A percentile compares a stretch with the other conserved stretches of the same genome.
Evolutionary conservation across 1,140 invertebrate genomes (phyloP).

Genomic region (Heliconius eleuchia): DNA sequence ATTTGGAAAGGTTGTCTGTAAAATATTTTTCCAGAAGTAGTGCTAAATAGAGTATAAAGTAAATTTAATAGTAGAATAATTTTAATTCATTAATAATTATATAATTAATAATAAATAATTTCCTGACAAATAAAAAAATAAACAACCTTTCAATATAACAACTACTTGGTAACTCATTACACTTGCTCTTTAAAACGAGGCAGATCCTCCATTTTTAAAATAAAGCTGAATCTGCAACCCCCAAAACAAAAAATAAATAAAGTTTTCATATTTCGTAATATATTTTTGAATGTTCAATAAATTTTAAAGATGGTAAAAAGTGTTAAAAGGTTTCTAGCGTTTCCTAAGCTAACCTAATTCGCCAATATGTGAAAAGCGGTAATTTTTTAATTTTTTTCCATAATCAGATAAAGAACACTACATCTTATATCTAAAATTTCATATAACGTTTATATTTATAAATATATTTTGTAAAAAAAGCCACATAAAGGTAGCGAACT

Average conservation of each 20-base stretch:
- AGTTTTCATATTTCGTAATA: slow-evolving; percentile 42
- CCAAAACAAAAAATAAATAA: background rate
- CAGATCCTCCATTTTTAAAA: slow-evolving; percentile 38
- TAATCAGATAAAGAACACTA: slow-evolving; percentile 43
- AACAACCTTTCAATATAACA: slow-evolving; percentile 24
- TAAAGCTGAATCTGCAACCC: background rate
- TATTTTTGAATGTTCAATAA: slow-evolving; percentile 22
- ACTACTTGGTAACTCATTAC: slow-evolving; percentile 44
- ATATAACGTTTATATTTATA: slow-evolving; percentile 53
- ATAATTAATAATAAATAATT: background rate
- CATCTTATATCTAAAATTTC: slow-evolving; percentile 44
- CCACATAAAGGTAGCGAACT: slow-evolving; percentile 62
- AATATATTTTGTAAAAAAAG: slow-evolving; percentile 74
- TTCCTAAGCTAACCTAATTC: slow-evolving; percentile 69
- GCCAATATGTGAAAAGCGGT: slow-evolving; percentile 53
- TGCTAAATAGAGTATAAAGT: background rate
- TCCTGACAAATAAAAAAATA: background rate
- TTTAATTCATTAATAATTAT: background rate
- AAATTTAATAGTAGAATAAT: background rate
- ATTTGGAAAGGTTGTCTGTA: background rate
- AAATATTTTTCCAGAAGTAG: background rate
- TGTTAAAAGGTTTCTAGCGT: slow-evolving; percentile 63
- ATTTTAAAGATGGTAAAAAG: slow-evolving; percentile 24
- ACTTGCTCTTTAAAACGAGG: slow-evolving; percentile 41
- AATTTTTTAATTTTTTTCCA: slow-evolving; percentile 28